phyloP scores from a whole-genome alignment of 2,888 invertebrate genomes.

The Plagodis pulveraria region DNA sequence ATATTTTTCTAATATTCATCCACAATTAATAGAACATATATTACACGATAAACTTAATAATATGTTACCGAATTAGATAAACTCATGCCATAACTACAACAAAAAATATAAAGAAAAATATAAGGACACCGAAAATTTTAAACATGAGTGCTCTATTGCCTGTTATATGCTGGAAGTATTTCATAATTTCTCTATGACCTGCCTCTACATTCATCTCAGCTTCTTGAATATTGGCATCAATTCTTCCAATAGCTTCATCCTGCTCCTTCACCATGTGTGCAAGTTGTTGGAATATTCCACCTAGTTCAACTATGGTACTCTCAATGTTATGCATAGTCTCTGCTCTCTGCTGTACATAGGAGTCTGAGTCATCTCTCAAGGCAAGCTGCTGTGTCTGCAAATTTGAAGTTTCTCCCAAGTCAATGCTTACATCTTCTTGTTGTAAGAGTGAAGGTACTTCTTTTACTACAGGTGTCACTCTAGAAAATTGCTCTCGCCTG shows the following conservation, averaged over 20 bases:
- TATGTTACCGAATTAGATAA: slow-evolving; percentile 17
- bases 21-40: neutral
- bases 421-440: slow-evolving; percentile 93
- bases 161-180: slow-evolving; percentile 98
- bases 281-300: slow-evolving; percentile 98
- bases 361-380: slow-evolving; percentile 93
- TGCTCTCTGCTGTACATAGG: slow-evolving; percentile 96
- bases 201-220: slow-evolving; percentile 98
- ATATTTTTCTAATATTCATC: neutral
- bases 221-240: slow-evolving; percentile 98
- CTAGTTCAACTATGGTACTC: slow-evolving; percentile 98
- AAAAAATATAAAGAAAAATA: slow-evolving; percentile 99
- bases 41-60: neutral
- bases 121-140: slow-evolving; percentile 98
- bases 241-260: slow-evolving; percentile 98
- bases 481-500: slow-evolving; percentile 94
- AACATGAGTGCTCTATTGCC: slow-evolving; percentile 99
- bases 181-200: slow-evolving; percentile 98
- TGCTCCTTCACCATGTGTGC: slow-evolving; percentile 99
- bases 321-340: slow-evolving; percentile 99
- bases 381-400: slow-evolving; percentile 87
- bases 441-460: slow-evolving; percentile 78
- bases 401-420: slow-evolving; percentile 88
- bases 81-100: slow-evolving; percentile 95
- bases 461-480: slow-evolving; percentile 73